Base-by-base conservation (phyloP, 2,797 vertebrate species). In the Chaetophractus vellerosus region DNA sequence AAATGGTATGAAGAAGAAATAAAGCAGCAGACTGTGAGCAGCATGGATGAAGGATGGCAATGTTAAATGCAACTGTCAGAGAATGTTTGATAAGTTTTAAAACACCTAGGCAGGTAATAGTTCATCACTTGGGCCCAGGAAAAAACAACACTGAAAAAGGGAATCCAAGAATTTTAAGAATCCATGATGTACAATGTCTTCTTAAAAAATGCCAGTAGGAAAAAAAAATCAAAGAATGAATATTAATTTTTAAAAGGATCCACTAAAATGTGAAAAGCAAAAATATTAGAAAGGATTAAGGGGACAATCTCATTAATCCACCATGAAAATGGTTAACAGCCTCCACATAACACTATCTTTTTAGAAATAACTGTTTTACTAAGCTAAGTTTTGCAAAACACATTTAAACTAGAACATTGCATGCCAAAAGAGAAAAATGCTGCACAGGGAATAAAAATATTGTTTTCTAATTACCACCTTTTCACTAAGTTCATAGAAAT, bases 401-500 rank as follows among this genome's bases (percentile, higher is more conserved):
- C 19, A 75, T 41, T 84, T 64, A 68, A 84, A 69, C 7, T 24
- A 52, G 33, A n/a, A 2, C 24, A 10, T 84, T 50, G 5, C n/a
- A 16, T 82, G 14, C 15, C 2, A 19, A n/a, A n/a, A 68, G 38
- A 45, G 21, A 82, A 86, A 74, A 88, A 88, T 33, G 26, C 4
- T 31, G 23, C 24, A 66, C 4, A 84, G n/a, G n/a, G 9, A 38
- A 61, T 50, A 50, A 61, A 78, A 85, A 57, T 5, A 14, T 33
- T 63, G 10, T 11, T 79, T 69, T 71, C 4, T 85, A 24, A n/a
- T 98, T 98, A 99, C 98, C 98, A 94, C 59, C 97, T 95, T 86
- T 80, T 90, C 80, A 98, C 98, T 1, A 99, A 99, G 28, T 98
- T 98, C 97, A 99, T 98, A 97, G 99, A 99, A 80, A 99, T 96